Base-by-base conservation (phyloP, 2,113 vertebrate species). In the Scalopus aquaticus region DNA sequence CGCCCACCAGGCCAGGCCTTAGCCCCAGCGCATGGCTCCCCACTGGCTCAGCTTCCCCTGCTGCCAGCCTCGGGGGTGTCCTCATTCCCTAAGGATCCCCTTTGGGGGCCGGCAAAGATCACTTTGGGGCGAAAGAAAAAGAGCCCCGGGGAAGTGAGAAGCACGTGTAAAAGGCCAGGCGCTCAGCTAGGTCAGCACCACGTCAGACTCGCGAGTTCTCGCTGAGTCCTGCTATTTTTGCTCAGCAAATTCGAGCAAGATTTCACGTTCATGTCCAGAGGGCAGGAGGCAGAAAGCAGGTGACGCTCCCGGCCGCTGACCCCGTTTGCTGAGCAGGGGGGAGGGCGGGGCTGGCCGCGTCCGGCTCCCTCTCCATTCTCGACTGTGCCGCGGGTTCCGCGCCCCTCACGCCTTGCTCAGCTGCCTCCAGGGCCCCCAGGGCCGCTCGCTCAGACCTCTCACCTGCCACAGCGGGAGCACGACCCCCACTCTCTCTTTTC, bases 181-280 rank as follows among this genome's bases (percentile, higher is more conserved):
- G 9, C 62, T 32, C 60, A 64, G 58, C 58, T 60, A 51, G 28
- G 11, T 17, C 28, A 16, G 80, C 72, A 46, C 46, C 26, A 64
- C 44, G 73, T 35, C 69, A 39, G 73, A 51, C 30, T n/a, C 82
- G 86, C 37, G 64, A 22, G 65, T 88, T 96, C 88, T 94, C 6
- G 0, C 90, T 35, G 17, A 85, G 56, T n/a, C 73, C 46, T 78
- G 42, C 77, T 88, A 72, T 51, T 96, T 94, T 90, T 44, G 39
- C 77, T 80, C 54, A 65, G 81, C 67, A 24, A 51, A 69, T 51
- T 58, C 11, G 13, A 91, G 90, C 82, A 70, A 82, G 69, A 42
- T 46, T 79, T 92, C 86, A 20, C 26, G 1, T 84, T 72, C 15
- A 15, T 30, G 35, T 76, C 28, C 28, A 70, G 87, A 72, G 35